Evolutionary conservation across 2,797 vertebrate species (phyloP), one percentile per base, ranked within the genome.

Genomic region (Lepus oiostolus): DNA sequence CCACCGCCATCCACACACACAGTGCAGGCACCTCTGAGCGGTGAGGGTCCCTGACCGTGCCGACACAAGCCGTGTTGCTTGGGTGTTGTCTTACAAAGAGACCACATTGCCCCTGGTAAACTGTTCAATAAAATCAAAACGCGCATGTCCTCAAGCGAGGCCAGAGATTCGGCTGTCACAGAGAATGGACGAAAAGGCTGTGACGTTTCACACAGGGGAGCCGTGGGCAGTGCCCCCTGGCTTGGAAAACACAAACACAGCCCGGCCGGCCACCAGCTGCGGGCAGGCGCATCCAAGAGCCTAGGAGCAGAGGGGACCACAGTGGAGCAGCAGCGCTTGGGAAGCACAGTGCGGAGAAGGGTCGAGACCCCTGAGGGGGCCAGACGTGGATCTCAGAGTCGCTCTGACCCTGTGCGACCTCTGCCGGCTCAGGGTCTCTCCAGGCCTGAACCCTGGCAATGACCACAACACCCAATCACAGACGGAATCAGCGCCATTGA

Each of bases 81-180:
- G 54, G 30, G 42, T 86, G 26, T 86, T 54, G 74, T 83, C 85
- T 63, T 17, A 38, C 42, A 50, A 86, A 52, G 71, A 88, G 32
- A 91, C 2, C 14, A 77, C 21, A 74, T 1, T 50, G 63, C 32
- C 60, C 87, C 19, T 85, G 52, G 17, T 81, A 32, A 71, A 60
- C 77, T 90, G 21, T 70, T 88, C 85, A 84, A 93, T 10, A 72
- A 89, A 93, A 47, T 47, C 42, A 47, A 47, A 47, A 47, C 42
- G 42, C 7, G 42, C 42, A 47, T 47, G 42, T 47, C 42, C 42
- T 47, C 91, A 77, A 79, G 94, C 35, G 81, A 82, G 82, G 81
- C 82, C 94, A 94, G 82, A 80, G 47, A 17, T 38, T 30, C 67
- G 70, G 75, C 4, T 90, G 82, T 76, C 74, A 50, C 19, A 63